A percentile compares a stretch with the other conserved stretches of the same genome.
phyloP scores from a whole-genome alignment of 1,140 invertebrate genomes.

The Drosophila gunungcola region DNA sequence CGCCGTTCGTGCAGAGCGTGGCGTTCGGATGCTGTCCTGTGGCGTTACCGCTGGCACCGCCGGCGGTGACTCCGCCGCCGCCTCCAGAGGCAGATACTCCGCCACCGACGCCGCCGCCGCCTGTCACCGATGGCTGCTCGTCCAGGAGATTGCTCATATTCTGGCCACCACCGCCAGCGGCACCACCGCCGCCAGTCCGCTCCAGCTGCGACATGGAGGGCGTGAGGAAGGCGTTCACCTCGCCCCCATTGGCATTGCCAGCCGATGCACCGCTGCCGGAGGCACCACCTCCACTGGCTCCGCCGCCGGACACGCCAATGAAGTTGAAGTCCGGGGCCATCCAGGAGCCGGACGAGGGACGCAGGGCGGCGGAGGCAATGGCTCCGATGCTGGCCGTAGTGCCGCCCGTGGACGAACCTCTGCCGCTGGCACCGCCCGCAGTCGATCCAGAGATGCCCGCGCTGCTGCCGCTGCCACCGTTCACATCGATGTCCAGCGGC shows the following conservation, averaged over 20 bases:
- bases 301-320: constrained; percentile 16
- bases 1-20: constrained; percentile 60
- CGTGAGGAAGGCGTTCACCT: constrained; percentile 46
- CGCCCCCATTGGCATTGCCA: constrained; percentile 20
- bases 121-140: constrained; percentile 44
- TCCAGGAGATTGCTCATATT: constrained; percentile 63
- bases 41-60: constrained; percentile 2
- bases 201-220: constrained; percentile 52
- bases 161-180: constrained; percentile 42
- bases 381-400: constrained; percentile 14
- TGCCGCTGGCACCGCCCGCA: neutral
- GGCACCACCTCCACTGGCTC: neutral
- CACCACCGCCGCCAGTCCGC: constrained; percentile 18
- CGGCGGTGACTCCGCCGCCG: neutral
- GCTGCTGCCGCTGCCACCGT: constrained; percentile 26
- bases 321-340: constrained; percentile 68
- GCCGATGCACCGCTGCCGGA: neutral
- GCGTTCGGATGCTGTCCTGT: constrained; percentile 38
- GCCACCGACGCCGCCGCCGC: neutral
- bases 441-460: neutral
- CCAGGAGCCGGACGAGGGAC: constrained; percentile 65
- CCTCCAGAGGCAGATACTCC: neutral
- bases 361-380: constrained; percentile 30
- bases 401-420: constrained; percentile 9
- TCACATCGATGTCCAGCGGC: constrained; percentile 70